Conservation (phyloP, 2,113 vertebrate species). For the Electrona antarctica region DNA sequence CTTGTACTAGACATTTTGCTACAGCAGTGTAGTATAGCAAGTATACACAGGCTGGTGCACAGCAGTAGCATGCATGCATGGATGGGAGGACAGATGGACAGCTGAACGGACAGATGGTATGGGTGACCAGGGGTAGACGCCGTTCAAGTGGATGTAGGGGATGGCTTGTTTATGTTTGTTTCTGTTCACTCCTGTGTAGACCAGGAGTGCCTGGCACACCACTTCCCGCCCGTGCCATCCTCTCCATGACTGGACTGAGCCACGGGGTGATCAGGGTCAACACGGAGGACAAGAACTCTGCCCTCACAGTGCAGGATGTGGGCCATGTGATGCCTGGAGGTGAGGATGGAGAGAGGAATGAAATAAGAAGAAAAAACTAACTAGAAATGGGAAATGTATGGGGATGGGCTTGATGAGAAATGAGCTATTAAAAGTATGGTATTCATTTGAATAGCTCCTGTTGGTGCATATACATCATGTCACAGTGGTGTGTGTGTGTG, state of each 20-base stretch:
- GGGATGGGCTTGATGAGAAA: not conserved
- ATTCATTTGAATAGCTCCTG: no score
- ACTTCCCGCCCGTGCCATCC: constrained; percentile 92
- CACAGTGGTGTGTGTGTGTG: constrained; percentile 13
- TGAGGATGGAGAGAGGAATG: constrained; percentile 62
- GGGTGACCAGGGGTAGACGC: not conserved
- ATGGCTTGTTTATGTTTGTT: constrained; percentile 15
- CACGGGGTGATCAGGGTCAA: constrained; percentile 96
- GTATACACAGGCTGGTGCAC: not conserved
- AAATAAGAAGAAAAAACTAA: constrained; percentile 3
- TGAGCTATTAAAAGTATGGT: not conserved
- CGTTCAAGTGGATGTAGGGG: not conserved
- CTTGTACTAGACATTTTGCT: constrained; percentile 1
- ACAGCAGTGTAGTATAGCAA: not conserved
- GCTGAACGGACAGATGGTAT: constrained; percentile 30
- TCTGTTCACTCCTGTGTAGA: constrained; percentile 67
- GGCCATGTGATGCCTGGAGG: constrained; percentile 98
- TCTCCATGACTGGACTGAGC: constrained; percentile 94
- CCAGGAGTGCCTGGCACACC: constrained; percentile 92
- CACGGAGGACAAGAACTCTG: constrained; percentile 97
- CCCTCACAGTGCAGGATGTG: constrained; percentile 96
- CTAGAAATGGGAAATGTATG: not conserved
- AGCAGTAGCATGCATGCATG: not conserved
- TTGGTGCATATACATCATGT: not conserved
- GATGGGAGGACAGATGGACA: constrained; percentile 22